Evolutionary conservation across 2,113 vertebrate genomes (phyloP), one percentile per base, ranked within the genome.

Genomic region (Chionis minor): DNA sequence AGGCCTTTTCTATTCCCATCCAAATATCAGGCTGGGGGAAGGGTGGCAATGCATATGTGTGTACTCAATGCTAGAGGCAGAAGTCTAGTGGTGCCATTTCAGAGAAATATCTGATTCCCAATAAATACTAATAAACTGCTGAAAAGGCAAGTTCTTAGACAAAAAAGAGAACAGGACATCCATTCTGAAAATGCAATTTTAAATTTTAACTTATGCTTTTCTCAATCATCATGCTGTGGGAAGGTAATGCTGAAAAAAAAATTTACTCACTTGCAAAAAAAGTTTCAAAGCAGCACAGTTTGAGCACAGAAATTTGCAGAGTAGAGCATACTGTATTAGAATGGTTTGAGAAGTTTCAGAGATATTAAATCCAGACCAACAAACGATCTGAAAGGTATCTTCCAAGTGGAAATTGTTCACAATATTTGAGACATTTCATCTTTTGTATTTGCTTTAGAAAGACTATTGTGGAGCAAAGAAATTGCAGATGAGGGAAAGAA

Each of bases 1-100:
- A 77, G 7, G 19, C 7, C 14, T 62, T n/a, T 4, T 59, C 9
- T 59, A 61, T 66, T 83, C 24, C 24, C 51, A 87, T 32, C 13
- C 20, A 51, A 88, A 27, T 10, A 52, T 12, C 61, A 72, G 51
- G 15, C n/a, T 77, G 18, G 12, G 26, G 30, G 1, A 40, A 3
- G 1, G 0, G n/a, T 35, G 12, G 58, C 35, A 18, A 13, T 13
- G 21, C 24, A 8, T 16, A 20, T 6, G 3, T n/a, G 38, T 0
- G 4, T 10, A 19, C 18, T 24, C 42, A 47, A 8, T 65, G n/a
- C 30, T 47, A n/a, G 51, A 72, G 49, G 51, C 51, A 81, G 33
- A 52, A 54, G 14, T 5, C 9, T 26, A 67, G 8, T 12, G 17
- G 18, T 72, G 59, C 23, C n/a, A 16, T 65, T 88, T 75, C 38